Evolutionary conservation across 53 echinoderm and acorn worm species (phyloP).

Genomic region (Glandiceps talaboti): DNA sequence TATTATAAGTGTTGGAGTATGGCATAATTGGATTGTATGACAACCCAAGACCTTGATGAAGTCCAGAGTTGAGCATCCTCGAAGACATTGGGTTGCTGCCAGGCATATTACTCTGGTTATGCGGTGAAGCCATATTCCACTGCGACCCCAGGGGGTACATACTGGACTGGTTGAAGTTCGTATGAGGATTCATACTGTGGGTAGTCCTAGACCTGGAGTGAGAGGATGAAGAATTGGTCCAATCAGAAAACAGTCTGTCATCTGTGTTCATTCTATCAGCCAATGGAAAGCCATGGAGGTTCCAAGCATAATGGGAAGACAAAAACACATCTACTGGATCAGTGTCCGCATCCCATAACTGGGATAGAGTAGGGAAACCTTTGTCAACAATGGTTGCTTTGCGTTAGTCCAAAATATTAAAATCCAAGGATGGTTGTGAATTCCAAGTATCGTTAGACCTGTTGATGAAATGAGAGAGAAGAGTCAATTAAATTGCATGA

Average conservation of each 20-base stretch:
- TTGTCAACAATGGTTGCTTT: no score
- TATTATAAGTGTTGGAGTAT: neutral
- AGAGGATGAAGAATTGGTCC: neutral
- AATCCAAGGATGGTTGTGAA: no score
- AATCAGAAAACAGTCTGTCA: neutral
- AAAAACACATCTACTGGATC: no score
- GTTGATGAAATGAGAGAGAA: no score
- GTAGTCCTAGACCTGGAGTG: neutral
- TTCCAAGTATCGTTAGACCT: no score
- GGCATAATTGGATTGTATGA: neutral
- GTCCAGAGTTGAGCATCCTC: neutral
- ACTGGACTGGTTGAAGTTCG: neutral
- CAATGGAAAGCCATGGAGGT: neutral
- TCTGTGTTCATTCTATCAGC: neutral
- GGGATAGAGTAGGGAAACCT: no score
- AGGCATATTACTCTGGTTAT: neutral
- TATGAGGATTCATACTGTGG: neutral
- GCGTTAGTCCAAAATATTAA: no score
- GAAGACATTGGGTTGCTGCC: neutral
- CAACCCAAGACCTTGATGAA: neutral
- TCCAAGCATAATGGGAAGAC: neutral
- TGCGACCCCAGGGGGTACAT: neutral
- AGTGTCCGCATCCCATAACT: no score
- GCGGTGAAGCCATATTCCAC: neutral
- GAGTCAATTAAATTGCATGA: no score